Percentiles rank a stretch among this genome's conserved stretches.
phyloP scores from a whole-genome alignment of 2,797 vertebrate genomes.

The Chelmon rostratus region DNA sequence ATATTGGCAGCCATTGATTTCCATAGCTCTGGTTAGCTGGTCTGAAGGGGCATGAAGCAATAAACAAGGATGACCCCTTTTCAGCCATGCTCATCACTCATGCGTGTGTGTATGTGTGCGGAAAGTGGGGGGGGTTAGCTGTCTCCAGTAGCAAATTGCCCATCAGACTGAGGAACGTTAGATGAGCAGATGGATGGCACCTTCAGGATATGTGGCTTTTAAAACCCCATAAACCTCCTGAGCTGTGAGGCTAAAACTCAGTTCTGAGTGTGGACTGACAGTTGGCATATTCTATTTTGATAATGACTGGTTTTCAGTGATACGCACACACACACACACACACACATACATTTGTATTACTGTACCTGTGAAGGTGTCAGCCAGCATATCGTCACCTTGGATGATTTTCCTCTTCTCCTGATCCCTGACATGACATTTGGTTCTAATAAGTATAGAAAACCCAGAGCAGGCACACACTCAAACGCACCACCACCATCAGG shows the following conservation, averaged over 20 bases:
- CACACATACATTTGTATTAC: conserved; percentile 14
- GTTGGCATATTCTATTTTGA: conserved; percentile 68
- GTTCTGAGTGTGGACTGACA: conserved; percentile 72
- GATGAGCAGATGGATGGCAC: conserved; percentile 45
- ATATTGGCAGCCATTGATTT: background rate
- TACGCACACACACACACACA: conserved; percentile 25
- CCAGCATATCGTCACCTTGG: conserved; percentile 15
- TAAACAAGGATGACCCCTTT: background rate
- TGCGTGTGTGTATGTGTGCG: conserved; percentile 1
- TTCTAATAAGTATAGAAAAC: conserved; percentile 52
- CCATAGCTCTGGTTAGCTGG: background rate
- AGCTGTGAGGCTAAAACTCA: conserved; percentile 53
- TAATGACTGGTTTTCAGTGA: conserved; percentile 74
- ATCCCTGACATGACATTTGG: conserved; percentile 59
- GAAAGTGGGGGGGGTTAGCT: background rate
- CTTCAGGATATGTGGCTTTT: conserved; percentile 75
- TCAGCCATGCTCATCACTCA: conserved; percentile 14
- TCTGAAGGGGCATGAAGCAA: background rate
- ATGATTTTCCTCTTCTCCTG: conserved; percentile 25
- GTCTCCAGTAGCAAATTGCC: conserved; percentile 50
- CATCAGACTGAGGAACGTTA: conserved; percentile 43
- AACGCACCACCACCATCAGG: conserved; percentile 42
- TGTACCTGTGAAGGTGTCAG: conserved; percentile 36
- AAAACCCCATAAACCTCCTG: conserved; percentile 77
- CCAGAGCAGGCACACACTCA: conserved; percentile 40